These are phyloP conservation scores for Oryzias curvinotus DNA, from an alignment of 2,113 vertebrate genomes.

Conservation along the genomic window DNA sequence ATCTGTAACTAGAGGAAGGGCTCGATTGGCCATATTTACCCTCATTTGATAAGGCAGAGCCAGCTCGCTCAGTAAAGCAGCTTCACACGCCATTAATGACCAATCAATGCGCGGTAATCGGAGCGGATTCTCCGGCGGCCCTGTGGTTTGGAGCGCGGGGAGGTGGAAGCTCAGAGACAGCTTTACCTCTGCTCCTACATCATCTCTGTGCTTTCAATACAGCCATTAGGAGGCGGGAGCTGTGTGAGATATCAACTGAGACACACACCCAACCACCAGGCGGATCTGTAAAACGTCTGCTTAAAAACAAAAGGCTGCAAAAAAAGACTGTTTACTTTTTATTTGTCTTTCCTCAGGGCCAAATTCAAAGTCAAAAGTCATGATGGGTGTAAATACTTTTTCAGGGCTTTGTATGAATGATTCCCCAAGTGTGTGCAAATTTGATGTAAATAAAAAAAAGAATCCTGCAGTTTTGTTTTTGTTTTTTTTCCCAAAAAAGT, in stretches of 20 bases:
- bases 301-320: no score
- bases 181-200: constrained; percentile 45
- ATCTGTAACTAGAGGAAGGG: constrained; percentile 10
- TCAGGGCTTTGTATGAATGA: no score
- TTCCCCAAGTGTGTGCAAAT: no score
- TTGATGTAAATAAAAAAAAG: no score
- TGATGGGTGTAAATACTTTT: no score
- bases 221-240: constrained; percentile 22
- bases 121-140: constrained; percentile 33
- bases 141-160: constrained; percentile 48
- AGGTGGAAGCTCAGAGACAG: constrained; percentile 32
- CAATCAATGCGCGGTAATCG: constrained; percentile 71
- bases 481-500: no score
- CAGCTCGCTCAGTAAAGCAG: constrained; percentile 31
- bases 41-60: constrained; percentile 44
- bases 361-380: background rate
- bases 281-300: background rate
- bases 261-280: background rate
- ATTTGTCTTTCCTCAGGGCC: background rate
- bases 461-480: no score
- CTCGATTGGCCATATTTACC: constrained; percentile 57
- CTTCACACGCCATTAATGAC: constrained; percentile 65
- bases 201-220: constrained; percentile 67
- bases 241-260: background rate
- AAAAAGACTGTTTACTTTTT: no score